Conservation (phyloP, 2,888 invertebrate species). For the Callinectes sapidus region DNA sequence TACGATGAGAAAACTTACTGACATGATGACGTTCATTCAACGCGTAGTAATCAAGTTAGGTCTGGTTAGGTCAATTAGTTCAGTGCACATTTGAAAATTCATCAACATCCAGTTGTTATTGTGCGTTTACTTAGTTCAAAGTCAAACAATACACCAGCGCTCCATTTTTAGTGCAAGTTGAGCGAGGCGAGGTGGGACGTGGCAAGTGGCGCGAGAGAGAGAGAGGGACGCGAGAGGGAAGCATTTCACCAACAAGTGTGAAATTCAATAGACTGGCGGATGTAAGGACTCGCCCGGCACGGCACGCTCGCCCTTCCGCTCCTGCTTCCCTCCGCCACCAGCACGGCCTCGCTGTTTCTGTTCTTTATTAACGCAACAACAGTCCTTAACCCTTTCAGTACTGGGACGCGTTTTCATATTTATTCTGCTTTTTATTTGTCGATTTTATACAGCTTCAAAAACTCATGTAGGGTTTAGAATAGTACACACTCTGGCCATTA, state of each 20-base stretch:
- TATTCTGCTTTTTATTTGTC: no score
- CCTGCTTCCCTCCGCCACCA: background rate
- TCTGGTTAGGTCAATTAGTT: no score
- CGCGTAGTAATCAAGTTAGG: no score
- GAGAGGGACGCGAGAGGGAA: background rate
- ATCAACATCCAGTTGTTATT: background rate
- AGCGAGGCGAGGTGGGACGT: background rate
- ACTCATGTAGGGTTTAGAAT: no score
- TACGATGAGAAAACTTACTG: no score
- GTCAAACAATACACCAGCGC: background rate
- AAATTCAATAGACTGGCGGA: constrained; percentile 22
- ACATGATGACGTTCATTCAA: no score
- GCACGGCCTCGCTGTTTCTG: background rate
- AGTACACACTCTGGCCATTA: no score
- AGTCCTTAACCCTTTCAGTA: background rate
- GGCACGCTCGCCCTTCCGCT: background rate
- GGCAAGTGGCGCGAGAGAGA: background rate
- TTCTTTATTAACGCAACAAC: background rate
- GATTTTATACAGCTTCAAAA: no score
- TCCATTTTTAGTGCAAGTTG: background rate
- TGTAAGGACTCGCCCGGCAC: background rate
- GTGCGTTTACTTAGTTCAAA: background rate
- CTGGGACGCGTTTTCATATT: no score
- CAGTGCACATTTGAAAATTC: no score
- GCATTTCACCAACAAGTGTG: constrained; percentile 11